Percentiles rank a stretch among this genome's conserved stretches.
These are phyloP conservation scores for Lethrus apterus DNA, from an alignment of 1,140 invertebrate species.

Conservation along the genomic window DNA sequence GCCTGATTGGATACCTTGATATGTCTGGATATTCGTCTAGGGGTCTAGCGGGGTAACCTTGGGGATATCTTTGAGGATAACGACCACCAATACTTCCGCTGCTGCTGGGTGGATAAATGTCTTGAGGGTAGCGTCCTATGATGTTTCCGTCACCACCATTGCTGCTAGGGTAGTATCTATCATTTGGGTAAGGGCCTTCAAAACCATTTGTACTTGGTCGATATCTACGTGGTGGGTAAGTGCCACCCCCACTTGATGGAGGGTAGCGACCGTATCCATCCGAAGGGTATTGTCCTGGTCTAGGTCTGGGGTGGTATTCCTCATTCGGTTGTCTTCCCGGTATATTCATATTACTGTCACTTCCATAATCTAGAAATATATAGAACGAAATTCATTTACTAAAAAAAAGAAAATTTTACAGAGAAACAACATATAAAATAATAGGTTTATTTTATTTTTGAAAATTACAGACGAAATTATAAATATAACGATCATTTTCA, in stretches of 20 bases:
- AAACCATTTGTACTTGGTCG: constrained; percentile 24
- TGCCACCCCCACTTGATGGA: constrained; percentile 29
- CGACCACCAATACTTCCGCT: constrained; percentile 11
- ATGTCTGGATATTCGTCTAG: no score
- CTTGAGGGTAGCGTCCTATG: constrained; percentile 34
- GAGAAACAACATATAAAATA: neutral
- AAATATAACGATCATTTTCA: no score
- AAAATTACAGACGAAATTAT: no score
- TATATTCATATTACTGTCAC: constrained; percentile 26
- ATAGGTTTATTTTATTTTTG: neutral
- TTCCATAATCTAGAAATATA: constrained; percentile 22
- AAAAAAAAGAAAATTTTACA: no score
- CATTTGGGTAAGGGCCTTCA: constrained; percentile 36
- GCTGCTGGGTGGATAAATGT: constrained; percentile 24
- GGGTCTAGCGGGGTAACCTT: constrained; percentile 13
- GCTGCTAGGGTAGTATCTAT: constrained; percentile 23
- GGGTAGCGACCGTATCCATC: constrained; percentile 40
- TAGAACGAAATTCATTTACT: constrained; percentile 6
- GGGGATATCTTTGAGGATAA: constrained; percentile 24
- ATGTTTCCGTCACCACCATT: constrained; percentile 28
- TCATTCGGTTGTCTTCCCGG: constrained; percentile 27
- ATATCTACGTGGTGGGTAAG: constrained; percentile 34
- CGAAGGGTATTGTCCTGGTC: constrained; percentile 36
- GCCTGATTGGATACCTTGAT: no score
- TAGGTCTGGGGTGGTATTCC: constrained; percentile 30